These are phyloP conservation scores for Gymnocephalus cernua DNA, from an alignment of 2,113 vertebrate species.

Conservation along the genomic window DNA sequence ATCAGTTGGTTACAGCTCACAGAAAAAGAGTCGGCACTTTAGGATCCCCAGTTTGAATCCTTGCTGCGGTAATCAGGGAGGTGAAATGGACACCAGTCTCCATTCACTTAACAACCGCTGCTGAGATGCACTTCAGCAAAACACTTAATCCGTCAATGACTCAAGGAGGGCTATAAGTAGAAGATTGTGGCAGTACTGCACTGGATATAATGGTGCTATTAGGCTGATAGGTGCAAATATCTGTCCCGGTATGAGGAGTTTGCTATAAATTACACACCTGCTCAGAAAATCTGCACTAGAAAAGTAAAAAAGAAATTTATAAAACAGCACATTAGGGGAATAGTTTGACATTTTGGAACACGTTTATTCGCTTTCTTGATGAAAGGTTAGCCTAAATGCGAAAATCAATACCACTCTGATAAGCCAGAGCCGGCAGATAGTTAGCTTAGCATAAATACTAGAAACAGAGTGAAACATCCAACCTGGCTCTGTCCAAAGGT, in stretches of 20 bases:
- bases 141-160: slow-evolving; percentile 58
- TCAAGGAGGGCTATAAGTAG: slow-evolving; percentile 22
- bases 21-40: slow-evolving; percentile 36
- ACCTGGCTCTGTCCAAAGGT: neutral
- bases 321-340: neutral
- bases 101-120: slow-evolving; percentile 56
- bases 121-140: slow-evolving; percentile 59
- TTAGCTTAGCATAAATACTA: neutral
- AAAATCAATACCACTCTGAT: neutral
- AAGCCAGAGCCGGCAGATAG: neutral
- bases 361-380: neutral
- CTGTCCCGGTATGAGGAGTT: neutral
- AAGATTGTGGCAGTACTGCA: neutral
- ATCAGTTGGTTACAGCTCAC: slow-evolving; percentile 24
- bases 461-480: neutral
- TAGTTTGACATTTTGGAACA: neutral
- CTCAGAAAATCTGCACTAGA: neutral
- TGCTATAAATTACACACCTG: slow-evolving; percentile 2
- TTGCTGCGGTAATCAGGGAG: slow-evolving; percentile 46
- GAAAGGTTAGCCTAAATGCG: neutral
- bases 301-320: neutral
- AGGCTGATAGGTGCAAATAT: slow-evolving; percentile 26
- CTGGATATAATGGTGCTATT: slow-evolving; percentile 17
- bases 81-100: slow-evolving; percentile 46
- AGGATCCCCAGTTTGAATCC: slow-evolving; percentile 43